Percentiles rank a stretch among this genome's conserved stretches.
phyloP scores from a whole-genome alignment of 2,797 vertebrate genomes.

The Lepus townsendii region DNA sequence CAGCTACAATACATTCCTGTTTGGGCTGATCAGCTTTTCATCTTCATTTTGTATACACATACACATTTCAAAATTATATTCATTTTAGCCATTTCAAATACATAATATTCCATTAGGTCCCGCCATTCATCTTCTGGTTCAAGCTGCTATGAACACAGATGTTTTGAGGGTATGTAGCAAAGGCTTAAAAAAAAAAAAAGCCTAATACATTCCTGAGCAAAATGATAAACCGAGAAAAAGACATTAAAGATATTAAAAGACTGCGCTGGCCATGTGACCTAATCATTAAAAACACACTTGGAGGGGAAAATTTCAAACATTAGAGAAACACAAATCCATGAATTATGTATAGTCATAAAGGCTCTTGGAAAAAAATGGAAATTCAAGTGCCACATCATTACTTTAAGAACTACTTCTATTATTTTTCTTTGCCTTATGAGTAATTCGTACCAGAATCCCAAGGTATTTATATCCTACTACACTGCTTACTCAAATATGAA shows the following conservation, averaged over 20 bases:
- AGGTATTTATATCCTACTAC: constrained; percentile 57
- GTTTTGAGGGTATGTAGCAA: constrained; percentile 83
- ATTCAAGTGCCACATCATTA: constrained; percentile 80
- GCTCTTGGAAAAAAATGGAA: constrained; percentile 79
- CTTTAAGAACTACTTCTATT: constrained; percentile 81
- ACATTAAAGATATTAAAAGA: constrained; percentile 86
- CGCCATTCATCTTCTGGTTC: constrained; percentile 80
- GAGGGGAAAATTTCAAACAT: constrained; percentile 78
- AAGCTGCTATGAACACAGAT: constrained; percentile 79
- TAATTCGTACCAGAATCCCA: constrained; percentile 76
- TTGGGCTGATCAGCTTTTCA: not conserved
- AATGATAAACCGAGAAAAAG: constrained; percentile 85
- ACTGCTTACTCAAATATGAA: constrained; percentile 67
- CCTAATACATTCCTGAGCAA: constrained; percentile 86
- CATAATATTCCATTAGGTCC: constrained; percentile 67
- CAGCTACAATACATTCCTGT: not conserved
- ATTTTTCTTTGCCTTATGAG: constrained; percentile 84
- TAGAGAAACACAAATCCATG: constrained; percentile 84
- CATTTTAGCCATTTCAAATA: constrained; percentile 57
- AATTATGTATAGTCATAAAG: constrained; percentile 87
- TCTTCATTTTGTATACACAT: not conserved
- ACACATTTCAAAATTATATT: constrained; percentile 62
- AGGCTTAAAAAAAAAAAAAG: constrained; percentile 55
- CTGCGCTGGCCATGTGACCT: constrained; percentile 82
- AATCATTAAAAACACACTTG: constrained; percentile 84